Evolutionary conservation across 2,113 vertebrate genomes (phyloP).

Genomic region (Melanerpes formicivorus): DNA sequence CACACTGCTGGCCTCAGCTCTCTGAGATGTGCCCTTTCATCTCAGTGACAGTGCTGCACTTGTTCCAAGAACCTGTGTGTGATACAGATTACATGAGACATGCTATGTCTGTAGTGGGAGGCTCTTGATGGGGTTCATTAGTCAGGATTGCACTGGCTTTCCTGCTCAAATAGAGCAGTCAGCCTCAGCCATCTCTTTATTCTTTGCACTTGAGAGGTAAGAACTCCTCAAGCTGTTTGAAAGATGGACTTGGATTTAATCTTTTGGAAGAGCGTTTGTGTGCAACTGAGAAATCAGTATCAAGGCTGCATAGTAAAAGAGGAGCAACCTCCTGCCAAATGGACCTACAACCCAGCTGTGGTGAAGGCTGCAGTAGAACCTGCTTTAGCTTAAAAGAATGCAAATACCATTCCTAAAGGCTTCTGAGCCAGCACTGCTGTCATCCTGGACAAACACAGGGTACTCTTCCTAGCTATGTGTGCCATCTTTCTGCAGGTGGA

Average conservation of each 20-base stretch:
- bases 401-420: not conserved
- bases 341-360: fast-evolving
- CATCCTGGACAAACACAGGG: not conserved
- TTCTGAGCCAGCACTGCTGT: not conserved
- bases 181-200: not conserved
- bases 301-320: not conserved
- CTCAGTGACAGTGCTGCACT: not conserved
- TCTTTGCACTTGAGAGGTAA: not conserved
- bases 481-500: fast-evolving
- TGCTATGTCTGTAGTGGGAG: not conserved
- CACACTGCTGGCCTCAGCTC: no score
- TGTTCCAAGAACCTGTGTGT: not conserved
- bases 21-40: not conserved
- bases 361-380: not conserved
- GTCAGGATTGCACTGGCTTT: not conserved
- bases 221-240: not conserved
- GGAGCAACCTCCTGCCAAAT: not conserved
- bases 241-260: not conserved
- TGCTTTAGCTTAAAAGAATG: not conserved
- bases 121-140: not conserved
- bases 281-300: not conserved
- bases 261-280: not conserved
- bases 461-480: fast-evolving
- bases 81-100: not conserved
- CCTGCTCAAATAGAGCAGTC: not conserved